A percentile compares a stretch with the other conserved stretches of the same genome.
phyloP scores from a whole-genome alignment of 2,888 invertebrate genomes.

The Aromia moschata region DNA sequence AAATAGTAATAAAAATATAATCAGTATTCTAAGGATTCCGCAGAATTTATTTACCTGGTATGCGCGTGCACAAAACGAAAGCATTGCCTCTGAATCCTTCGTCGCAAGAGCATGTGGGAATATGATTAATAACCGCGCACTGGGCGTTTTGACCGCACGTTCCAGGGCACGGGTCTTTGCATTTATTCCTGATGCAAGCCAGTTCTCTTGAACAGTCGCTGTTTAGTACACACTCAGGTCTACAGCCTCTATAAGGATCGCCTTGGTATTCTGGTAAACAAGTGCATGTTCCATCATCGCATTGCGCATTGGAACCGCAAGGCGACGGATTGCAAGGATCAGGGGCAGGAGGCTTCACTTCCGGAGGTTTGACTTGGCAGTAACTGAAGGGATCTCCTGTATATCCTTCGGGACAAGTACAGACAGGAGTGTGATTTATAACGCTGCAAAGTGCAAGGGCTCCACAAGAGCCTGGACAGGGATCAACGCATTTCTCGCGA shows the following conservation, averaged over 20 bases:
- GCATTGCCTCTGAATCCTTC: slow-evolving; percentile 76
- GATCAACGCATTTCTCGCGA: slow-evolving; percentile 79
- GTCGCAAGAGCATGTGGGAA: slow-evolving; percentile 80
- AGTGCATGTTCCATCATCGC: slow-evolving; percentile 74
- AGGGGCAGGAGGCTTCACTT: slow-evolving; percentile 33
- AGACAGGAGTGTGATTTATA: slow-evolving; percentile 79
- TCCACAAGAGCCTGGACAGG: slow-evolving; percentile 83
- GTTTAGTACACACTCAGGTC: slow-evolving; percentile 80
- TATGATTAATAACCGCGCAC: slow-evolving; percentile 79
- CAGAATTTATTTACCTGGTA: slow-evolving; percentile 61
- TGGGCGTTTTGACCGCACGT: slow-evolving; percentile 79
- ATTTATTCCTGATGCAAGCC: slow-evolving; percentile 76
- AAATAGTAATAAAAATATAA: too few species aligned
- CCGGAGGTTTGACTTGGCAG: slow-evolving; percentile 56
- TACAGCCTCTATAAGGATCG: slow-evolving; percentile 74
- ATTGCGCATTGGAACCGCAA: slow-evolving; percentile 72
- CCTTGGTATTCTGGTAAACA: slow-evolving; percentile 76
- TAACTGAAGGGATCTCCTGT: slow-evolving; percentile 69
- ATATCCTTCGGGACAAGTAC: slow-evolving; percentile 69
- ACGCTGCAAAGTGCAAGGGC: slow-evolving; percentile 78
- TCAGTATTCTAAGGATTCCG: too few species aligned
- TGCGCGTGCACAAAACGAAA: slow-evolving; percentile 71
- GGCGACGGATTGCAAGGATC: slow-evolving; percentile 73
- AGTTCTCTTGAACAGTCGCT: slow-evolving; percentile 75
- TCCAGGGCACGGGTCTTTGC: slow-evolving; percentile 76